A percentile compares a stretch with the other conserved stretches of the same genome.
These are phyloP conservation scores for Orchestia grillus DNA, from an alignment of 1,140 invertebrate species.

Conservation along the genomic window DNA sequence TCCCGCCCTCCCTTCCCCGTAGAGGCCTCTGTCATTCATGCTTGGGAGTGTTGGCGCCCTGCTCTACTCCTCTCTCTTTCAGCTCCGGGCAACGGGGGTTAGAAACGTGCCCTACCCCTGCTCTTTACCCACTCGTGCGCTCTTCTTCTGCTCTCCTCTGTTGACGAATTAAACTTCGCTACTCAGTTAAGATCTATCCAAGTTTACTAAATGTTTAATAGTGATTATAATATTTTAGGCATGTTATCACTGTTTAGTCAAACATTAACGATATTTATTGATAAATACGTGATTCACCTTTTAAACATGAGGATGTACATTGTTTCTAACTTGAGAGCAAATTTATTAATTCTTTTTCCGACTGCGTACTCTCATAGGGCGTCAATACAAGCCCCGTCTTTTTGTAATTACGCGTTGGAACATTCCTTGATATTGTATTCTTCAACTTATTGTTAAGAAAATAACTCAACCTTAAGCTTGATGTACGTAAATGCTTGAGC, in stretches of 20 bases:
- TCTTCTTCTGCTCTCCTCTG: not conserved
- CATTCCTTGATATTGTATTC: no score
- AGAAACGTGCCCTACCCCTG: not conserved
- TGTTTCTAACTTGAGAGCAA: not conserved
- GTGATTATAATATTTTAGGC: no score
- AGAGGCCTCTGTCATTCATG: not conserved
- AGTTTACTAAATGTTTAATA: no score
- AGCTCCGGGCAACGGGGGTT: not conserved
- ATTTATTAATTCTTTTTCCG: not conserved
- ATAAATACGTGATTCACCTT: not conserved
- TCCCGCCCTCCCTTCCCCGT: not conserved
- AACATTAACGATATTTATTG: no score
- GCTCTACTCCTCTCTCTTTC: constrained; percentile 2
- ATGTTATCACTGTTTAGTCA: no score
- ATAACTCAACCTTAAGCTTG: no score
- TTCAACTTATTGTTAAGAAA: no score
- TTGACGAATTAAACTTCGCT: not conserved
- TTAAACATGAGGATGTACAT: not conserved
- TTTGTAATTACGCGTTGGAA: no score
- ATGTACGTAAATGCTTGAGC: not conserved
- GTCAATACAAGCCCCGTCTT: no score
- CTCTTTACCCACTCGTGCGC: constrained; percentile 1
- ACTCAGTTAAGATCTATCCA: no score
- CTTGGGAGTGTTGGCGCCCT: not conserved
- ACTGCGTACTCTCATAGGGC: no score